Evolutionary conservation across 2,113 vertebrate genomes (phyloP).

Genomic region (Crotalus horridus): DNA sequence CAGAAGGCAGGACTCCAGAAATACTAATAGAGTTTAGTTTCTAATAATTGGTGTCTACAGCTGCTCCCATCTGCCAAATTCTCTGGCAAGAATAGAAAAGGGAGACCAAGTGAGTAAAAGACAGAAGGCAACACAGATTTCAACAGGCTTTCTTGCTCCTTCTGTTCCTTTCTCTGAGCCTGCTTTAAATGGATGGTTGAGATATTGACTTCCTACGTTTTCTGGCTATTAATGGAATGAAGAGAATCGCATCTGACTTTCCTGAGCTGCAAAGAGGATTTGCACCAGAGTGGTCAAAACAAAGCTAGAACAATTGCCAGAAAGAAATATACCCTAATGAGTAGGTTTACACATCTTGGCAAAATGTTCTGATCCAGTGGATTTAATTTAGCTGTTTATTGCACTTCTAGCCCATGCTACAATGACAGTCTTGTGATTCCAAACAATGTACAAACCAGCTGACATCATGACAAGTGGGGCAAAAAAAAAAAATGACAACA

Average conservation of each 20-base stretch:
- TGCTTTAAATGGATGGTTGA: not conserved
- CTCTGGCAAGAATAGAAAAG: not conserved
- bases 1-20: not conserved
- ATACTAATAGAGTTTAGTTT: not conserved
- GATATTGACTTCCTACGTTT: not conserved
- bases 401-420: not conserved
- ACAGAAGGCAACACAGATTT: not conserved
- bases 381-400: not conserved
- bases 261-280: not conserved
- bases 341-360: not conserved
- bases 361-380: not conserved
- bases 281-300: not conserved
- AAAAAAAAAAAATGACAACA: not conserved
- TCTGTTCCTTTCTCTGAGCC: not conserved
- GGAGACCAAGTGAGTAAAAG: not conserved
- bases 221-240: not conserved
- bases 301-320: not conserved
- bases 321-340: not conserved
- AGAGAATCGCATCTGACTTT: not conserved
- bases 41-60: not conserved
- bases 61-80: not conserved
- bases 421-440: not conserved
- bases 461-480: not conserved
- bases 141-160: not conserved
- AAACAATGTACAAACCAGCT: not conserved